A percentile compares a stretch with the other conserved stretches of the same genome.
These are phyloP conservation scores for Watsonalla binaria DNA, from an alignment of 2,888 invertebrate genomes.

Conservation along the genomic window DNA sequence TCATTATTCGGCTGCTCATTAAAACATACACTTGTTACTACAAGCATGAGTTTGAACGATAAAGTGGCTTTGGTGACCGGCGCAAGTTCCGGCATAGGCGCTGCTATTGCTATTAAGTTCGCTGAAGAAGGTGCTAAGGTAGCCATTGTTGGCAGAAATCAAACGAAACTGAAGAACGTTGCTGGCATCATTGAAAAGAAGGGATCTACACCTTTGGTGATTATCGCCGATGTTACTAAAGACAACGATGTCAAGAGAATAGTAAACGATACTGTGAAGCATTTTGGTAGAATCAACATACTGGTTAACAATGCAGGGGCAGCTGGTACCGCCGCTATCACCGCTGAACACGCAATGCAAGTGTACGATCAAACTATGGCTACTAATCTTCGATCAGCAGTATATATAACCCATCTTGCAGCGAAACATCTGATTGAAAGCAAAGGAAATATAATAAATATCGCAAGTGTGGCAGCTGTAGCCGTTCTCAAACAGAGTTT, in stretches of 20 bases:
- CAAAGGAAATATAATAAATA: slow-evolving; percentile 37
- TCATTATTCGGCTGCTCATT: too few species aligned
- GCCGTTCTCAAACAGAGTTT: slow-evolving; percentile 7
- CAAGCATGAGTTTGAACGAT: slow-evolving; percentile 15
- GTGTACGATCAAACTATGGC: slow-evolving; percentile 25
- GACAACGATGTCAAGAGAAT: slow-evolving; percentile 25
- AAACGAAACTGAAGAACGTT: slow-evolving; percentile 17
- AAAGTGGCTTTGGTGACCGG: slow-evolving; percentile 28
- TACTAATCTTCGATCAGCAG: slow-evolving; percentile 29
- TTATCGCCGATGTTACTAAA: slow-evolving; percentile 29
- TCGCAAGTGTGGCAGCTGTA: slow-evolving; percentile 27
- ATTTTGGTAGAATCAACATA: slow-evolving; percentile 26
- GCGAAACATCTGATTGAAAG: slow-evolving; percentile 26
- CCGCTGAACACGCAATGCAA: slow-evolving; percentile 20
- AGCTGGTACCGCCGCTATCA: slow-evolving; percentile 10
- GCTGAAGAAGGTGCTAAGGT: slow-evolving; percentile 18
- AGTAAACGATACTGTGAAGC: slow-evolving; percentile 17
- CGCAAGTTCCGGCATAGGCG: slow-evolving; percentile 26
- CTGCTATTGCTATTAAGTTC: slow-evolving; percentile 21
- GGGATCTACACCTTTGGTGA: slow-evolving; percentile 9
- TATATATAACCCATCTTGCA: slow-evolving; percentile 26
- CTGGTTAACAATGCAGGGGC: slow-evolving; percentile 36
- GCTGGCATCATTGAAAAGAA: slow-evolving; percentile 11
- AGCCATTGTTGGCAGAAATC: slow-evolving; percentile 20
- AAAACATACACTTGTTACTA: not conserved